A percentile compares a stretch with the other conserved stretches of the same genome.
These are phyloP conservation scores for Fratercula arctica DNA, from an alignment of 2,797 vertebrate species.

Conservation along the genomic window DNA sequence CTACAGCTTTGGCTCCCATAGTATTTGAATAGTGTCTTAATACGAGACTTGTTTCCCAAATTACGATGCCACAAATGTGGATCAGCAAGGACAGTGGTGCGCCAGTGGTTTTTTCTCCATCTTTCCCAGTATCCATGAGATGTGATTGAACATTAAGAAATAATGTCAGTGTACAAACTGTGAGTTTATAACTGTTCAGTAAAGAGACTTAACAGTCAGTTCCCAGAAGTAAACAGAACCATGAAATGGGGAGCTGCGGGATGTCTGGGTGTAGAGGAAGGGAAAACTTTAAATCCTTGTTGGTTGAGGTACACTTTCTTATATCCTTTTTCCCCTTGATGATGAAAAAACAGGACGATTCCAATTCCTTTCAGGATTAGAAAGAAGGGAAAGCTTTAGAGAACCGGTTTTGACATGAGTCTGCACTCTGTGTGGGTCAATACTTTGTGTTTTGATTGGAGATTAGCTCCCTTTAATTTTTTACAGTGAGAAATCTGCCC, in stretches of 20 bases:
- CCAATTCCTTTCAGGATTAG: not conserved
- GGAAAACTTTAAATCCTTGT: not conserved
- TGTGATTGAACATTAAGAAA: not conserved
- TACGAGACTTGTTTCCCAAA: not conserved
- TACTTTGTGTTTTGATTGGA: not conserved
- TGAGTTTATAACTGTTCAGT: not conserved
- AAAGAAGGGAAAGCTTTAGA: not conserved
- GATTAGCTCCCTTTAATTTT: not conserved
- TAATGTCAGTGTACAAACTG: not conserved
- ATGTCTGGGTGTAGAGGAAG: not conserved
- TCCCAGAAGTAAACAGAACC: not conserved
- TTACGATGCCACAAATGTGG: not conserved
- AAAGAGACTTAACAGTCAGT: not conserved
- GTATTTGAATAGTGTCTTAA: not conserved
- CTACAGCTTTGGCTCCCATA: not conserved
- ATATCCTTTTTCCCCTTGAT: not conserved
- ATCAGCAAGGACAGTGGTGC: not conserved
- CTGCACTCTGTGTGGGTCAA: not conserved
- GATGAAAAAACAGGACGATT: not conserved
- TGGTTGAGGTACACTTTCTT: not conserved
- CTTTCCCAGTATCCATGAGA: not conserved
- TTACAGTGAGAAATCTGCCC: not conserved
- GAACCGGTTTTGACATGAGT: not conserved
- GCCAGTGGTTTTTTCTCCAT: not conserved
- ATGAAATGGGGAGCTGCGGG: not conserved